Percentiles rank a stretch among this genome's conserved stretches.
Conservation (phyloP, 2,113 vertebrate species). For the Spermophilus dauricus region DNA sequence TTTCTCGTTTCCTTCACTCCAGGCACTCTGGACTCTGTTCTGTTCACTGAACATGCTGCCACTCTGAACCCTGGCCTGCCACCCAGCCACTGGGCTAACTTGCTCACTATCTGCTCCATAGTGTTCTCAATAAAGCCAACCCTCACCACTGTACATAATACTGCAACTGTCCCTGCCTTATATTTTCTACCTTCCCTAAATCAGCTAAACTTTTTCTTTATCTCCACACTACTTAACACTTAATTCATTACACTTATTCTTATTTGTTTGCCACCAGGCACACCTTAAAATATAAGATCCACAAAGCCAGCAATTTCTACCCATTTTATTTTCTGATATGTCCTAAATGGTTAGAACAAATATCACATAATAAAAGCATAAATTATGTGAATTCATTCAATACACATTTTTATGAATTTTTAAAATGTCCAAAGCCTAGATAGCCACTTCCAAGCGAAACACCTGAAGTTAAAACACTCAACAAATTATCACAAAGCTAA, state of each 20-base stretch:
- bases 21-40: not conserved
- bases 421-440: not conserved
- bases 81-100: not conserved
- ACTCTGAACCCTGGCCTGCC: not conserved
- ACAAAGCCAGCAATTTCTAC: not conserved
- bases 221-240: not conserved
- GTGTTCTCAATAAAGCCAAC: not conserved
- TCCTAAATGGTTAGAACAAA: not conserved
- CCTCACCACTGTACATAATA: not conserved
- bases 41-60: no score
- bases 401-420: not conserved
- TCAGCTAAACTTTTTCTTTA: not conserved
- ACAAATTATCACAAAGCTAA: not conserved
- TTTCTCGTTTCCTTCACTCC: not conserved
- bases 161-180: not conserved
- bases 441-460: conserved; percentile 24
- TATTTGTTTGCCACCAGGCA: not conserved
- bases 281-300: conserved; percentile 4
- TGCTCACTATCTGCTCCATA: not conserved
- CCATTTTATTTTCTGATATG: not conserved
- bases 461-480: conserved; percentile 17
- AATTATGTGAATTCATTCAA: not conserved
- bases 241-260: not conserved
- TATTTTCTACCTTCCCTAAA: not conserved
- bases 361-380: not conserved